Evolutionary conservation across 2,797 vertebrate species (phyloP), one percentile per base, ranked within the genome.

Genomic region (Eutrigla gurnardus): DNA sequence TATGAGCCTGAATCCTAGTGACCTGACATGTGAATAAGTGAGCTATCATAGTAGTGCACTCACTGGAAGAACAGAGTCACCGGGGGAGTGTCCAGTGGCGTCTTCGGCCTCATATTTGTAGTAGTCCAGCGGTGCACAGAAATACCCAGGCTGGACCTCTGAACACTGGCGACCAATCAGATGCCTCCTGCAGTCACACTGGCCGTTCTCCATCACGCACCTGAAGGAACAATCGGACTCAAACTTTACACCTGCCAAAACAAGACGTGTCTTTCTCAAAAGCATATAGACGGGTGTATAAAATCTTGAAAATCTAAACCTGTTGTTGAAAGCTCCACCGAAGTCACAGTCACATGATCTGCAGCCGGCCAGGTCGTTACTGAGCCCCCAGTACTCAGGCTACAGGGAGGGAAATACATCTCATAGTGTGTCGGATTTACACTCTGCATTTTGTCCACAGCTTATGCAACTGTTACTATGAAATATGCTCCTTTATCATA

Each of bases 361-460:
- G 91, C 96, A 97, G 79, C 96, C 96, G 0, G 86, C 86, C 74
- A 95, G 33, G 64, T 97, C 95, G 4, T 94, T 92, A 80, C 96
- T 97, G 78, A 98, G 94, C 37, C 95, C 96, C 96, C 96, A 98
- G 92, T 95, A 96, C 87, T 97, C 94, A 0, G 95, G 91, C 96
- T 97, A 47, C 18, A 88, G 75, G 4, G 11, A 59, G 0, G 18
- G 40, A 87, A 61, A 81, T 6, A 77, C 11, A 57, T 4, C 0
- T 50, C 25, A 25, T 25, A 25, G 25, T 25, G 25, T 25, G 25
- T 25, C 25, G 25, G 25, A 25, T 25, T n/a, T 50, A 49, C 5
- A 11, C 10, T 32, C 3, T 25, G 32, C 8, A 35, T 25, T 33
- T 7, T 43, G 12, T 35, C 5, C 18, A 14, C n/a, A 50, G n/a